phyloP scores from a whole-genome alignment of 2,113 vertebrate species.

The Pluvianellus socialis region DNA sequence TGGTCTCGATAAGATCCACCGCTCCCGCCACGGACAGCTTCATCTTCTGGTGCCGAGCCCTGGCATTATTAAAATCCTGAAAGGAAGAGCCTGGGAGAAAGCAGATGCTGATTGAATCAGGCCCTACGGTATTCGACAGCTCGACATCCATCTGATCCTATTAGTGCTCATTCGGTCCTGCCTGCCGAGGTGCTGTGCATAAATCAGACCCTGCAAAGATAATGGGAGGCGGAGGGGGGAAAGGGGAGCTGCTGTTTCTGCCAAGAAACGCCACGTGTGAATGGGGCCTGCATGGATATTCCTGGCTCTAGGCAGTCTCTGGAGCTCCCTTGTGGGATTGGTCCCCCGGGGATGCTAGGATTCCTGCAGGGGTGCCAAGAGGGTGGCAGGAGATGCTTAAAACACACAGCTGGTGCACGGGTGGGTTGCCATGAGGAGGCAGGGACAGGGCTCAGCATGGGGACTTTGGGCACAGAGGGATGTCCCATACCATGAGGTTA shows the following conservation, averaged over 20 bases:
- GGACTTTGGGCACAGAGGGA: neutral
- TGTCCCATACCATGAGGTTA: neutral
- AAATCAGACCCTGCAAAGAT: slow-evolving; percentile 40
- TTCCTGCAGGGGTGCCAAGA: accelerated
- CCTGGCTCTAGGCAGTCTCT: neutral
- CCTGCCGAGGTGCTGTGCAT: slow-evolving; percentile 27
- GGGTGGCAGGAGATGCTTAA: neutral
- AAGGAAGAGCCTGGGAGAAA: slow-evolving; percentile 42
- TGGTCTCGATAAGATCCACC: neutral
- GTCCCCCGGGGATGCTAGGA: neutral
- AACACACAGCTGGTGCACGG: neutral
- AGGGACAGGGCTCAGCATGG: neutral
- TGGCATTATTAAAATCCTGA: slow-evolving; percentile 60
- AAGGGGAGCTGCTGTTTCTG: neutral
- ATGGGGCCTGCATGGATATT: neutral
- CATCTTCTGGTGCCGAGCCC: slow-evolving; percentile 45
- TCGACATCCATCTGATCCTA: slow-evolving; percentile 59
- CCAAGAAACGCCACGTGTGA: neutral
- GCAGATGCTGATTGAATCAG: slow-evolving; percentile 51
- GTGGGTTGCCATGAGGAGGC: neutral
- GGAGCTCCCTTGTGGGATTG: neutral
- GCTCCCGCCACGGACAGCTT: neutral
- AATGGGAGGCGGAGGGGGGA: neutral
- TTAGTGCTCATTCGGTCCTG: slow-evolving; percentile 35
- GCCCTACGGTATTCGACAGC: slow-evolving; percentile 38